Base-by-base conservation (phyloP, 2,888 invertebrate species). In the Aromia moschata region DNA sequence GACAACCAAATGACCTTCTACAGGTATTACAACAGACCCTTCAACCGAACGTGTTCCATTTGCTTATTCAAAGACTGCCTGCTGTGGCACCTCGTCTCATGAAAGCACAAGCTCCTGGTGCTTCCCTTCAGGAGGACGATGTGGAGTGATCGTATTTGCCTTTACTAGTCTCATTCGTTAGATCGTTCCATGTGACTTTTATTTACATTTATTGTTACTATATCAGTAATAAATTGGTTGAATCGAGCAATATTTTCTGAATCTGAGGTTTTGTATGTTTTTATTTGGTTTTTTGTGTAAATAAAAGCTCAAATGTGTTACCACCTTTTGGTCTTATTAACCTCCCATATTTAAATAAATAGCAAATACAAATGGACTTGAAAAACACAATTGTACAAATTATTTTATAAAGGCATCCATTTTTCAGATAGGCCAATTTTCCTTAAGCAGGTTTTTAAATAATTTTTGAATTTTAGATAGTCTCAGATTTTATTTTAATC, bases 21-120 rank as follows among this genome's bases (percentile, higher is more conserved):
- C 88, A 91, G 77, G 86, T 87, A 61, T 86, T 99, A 53, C 95
- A 97, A 82, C 95, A 96, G 82, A 96, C 98, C 30, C 86, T 99
- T 81, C 97, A 98, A 56, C 93, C 96, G 14, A 93, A 93, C 75
- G 93, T 97, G 79, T 98, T 97, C 87, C 90, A 93, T 74, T 84
- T 95, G 74, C 85, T 97, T 17, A 84, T 96, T 65, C 89, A 94
- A 80, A 89, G 91, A 80, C 83, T 94, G 70, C 93, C 94, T 0
- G 83, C 87, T 58, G 88, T 87, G 41, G 80, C 80, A 2, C 80
- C 81, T 43, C 74, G 77, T 52, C 70, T 79, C 31, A 74, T 77
- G 67, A 77, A 76, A 70, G 76, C 75, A 60, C 78, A 77, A 58
- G 54, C 56, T 12, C 55, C 63, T n/a, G 62, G 61, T 41, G 55